Base-by-base conservation (phyloP, 2,113 vertebrate species). In the Myodes glareolus region DNA sequence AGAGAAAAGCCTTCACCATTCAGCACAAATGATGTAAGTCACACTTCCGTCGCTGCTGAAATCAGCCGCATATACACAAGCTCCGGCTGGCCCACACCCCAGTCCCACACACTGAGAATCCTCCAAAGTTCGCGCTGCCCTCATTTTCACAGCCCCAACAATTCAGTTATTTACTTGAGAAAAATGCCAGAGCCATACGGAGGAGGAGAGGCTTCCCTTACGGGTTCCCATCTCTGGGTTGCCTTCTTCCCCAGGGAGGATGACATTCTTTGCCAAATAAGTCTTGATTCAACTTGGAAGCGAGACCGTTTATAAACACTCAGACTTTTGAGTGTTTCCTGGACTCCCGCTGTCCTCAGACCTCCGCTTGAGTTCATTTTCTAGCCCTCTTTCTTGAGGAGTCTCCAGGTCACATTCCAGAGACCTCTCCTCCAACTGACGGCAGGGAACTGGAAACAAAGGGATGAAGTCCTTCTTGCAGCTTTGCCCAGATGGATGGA, bases 231-330 rank as follows among this genome's bases (percentile, higher is more conserved):
- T 23, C 70, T 78, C 90, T 7, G 5, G 42, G 72, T 75, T 23
- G 80, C 52, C 95, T 96, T 91, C 75, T 70, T 68, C 82, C 27
- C 31, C 10, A 13, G 33, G 88, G 45, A 82, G 84, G 65, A 67
- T 33, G 39, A 33, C 75, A 21, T 90, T 84, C 88, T 93, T 75
- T 67, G 88, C 97, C 96, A 96, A 94, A 76, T 90, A 96, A 90
- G 80, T 94, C 94, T 92, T 42, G 88, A 42, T 78, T 90, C 94
- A 58, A 6, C 90, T 76, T 31, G 88, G 88, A 82, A 55, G 78
- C 3, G 33, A 61, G 55, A 42, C 45, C 0, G 1, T 78, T 94
- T 95, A 84, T 72, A 90, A 86, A 84, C 63, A 81, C 29, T 4
- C 39, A 70, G 86, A 19, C 2, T 0, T 68, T 36, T 10, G 31